Conservation (phyloP, 92 coral and sea anemone species). For the Diadumene lineata region DNA sequence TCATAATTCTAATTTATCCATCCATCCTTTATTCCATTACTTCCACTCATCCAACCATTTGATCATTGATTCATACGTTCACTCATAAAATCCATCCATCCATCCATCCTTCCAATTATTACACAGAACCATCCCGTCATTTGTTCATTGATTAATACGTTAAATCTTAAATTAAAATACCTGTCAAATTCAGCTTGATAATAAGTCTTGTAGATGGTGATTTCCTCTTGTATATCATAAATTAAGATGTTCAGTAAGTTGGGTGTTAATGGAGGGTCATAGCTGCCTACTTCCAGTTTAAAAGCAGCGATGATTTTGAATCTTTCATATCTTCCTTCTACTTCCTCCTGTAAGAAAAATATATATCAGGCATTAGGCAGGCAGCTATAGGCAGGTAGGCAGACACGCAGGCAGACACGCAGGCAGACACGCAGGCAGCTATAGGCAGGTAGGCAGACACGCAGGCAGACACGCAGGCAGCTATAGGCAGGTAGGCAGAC, state of each 20-base stretch:
- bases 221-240: constrained; percentile 71
- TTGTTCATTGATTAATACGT: too few species aligned
- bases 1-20: neutral
- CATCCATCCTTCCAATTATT: neutral
- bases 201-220: constrained; percentile 62
- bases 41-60: neutral
- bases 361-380: neutral
- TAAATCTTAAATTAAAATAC: too few species aligned
- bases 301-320: constrained; percentile 69
- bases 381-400: too few species aligned
- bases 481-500: too few species aligned
- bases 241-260: constrained; percentile 68
- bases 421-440: too few species aligned
- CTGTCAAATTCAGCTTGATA: constrained; percentile 69
- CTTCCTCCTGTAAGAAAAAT: constrained; percentile 58
- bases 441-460: too few species aligned
- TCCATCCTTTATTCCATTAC: neutral
- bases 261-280: constrained; percentile 51
- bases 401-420: too few species aligned
- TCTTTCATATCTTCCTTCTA: constrained; percentile 74
- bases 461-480: too few species aligned
- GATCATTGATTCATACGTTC: neutral
- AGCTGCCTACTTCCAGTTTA: constrained; percentile 54
- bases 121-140: too few species aligned
- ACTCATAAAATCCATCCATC: neutral